A percentile compares a stretch with the other conserved stretches of the same genome.
These are phyloP conservation scores for Marmota monax DNA, from an alignment of 2,113 vertebrate genomes.

Conservation along the genomic window DNA sequence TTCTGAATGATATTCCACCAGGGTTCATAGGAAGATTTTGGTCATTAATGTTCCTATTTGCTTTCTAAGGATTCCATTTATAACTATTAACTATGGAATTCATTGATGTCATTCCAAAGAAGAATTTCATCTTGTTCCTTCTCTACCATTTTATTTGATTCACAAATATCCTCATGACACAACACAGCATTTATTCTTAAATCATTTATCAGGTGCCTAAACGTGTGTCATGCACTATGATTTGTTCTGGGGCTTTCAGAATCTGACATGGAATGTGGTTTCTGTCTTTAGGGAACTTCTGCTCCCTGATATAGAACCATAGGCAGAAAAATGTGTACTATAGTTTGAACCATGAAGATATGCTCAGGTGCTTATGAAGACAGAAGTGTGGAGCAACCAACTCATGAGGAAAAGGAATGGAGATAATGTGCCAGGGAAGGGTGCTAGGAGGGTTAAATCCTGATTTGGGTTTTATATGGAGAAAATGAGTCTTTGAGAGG, in stretches of 20 bases:
- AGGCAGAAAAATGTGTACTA: not conserved
- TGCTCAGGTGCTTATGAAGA: not conserved
- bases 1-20: conserved; percentile 41
- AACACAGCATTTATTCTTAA: not conserved
- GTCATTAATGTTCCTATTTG: not conserved
- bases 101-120: not conserved
- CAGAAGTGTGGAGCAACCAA: not conserved
- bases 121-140: not conserved
- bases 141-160: not conserved
- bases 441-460: not conserved
- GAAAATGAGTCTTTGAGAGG: not conserved
- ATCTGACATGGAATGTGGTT: not conserved
- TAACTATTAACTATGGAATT: not conserved
- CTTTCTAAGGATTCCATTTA: conserved; percentile 52
- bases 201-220: not conserved
- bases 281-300: not conserved
- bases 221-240: not conserved
- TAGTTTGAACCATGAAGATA: not conserved
- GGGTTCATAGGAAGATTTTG: not conserved
- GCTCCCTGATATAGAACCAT: not conserved
- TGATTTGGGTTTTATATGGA: too few relatives aligned
- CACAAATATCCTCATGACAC: not conserved
- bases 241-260: not conserved
- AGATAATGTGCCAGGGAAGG: not conserved
- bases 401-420: not conserved